phyloP scores from a whole-genome alignment of 2,888 invertebrate genomes.

The Leptopterna dolabrata region DNA sequence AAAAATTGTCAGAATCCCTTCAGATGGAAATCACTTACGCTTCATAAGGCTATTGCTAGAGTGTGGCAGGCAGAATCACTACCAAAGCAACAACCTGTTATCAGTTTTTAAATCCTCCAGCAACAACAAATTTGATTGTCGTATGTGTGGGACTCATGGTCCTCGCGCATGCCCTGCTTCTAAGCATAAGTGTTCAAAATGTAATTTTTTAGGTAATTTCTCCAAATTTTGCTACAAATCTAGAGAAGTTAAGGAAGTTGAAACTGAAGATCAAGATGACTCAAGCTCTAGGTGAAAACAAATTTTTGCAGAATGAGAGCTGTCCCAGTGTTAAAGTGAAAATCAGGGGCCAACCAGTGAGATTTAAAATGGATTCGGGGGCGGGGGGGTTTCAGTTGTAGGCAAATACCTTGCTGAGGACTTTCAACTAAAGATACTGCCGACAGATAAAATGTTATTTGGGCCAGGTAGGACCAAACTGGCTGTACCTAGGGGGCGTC shows the following conservation, averaged over 20 bases:
- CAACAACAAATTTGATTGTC: too few species aligned
- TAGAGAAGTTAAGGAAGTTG: neutral
- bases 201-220: neutral
- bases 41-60: too few species aligned
- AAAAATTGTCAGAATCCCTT: too few species aligned
- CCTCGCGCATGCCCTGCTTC: neutral
- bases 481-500: neutral
- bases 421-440: neutral
- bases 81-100: too few species aligned
- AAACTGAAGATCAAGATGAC: neutral
- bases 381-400: neutral
- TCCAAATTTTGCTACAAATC: neutral
- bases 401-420: neutral
- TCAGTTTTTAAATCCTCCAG: too few species aligned
- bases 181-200: neutral
- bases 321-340: neutral
- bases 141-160: neutral
- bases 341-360: neutral
- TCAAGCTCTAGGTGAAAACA: neutral
- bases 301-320: neutral
- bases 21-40: too few species aligned
- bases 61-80: too few species aligned
- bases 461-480: slow-evolving; percentile 10
- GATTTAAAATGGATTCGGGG: neutral
- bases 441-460: neutral